These are phyloP conservation scores for Indicator maculatus DNA, from an alignment of 2,113 vertebrate genomes.

Conservation along the genomic window DNA sequence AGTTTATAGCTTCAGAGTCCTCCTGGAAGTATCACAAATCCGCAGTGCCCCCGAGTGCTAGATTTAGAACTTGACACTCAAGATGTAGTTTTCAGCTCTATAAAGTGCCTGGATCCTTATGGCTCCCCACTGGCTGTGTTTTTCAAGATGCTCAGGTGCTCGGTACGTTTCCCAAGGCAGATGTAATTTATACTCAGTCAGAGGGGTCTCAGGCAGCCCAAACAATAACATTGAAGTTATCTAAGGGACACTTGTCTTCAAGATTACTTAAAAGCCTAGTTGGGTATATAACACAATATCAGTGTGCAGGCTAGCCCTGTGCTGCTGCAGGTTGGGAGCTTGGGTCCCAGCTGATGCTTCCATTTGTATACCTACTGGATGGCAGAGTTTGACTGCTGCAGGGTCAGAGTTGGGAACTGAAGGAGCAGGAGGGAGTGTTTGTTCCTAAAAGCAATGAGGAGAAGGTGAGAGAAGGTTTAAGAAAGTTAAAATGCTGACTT, in stretches of 20 bases:
- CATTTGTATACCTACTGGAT: background rate
- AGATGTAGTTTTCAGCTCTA: background rate
- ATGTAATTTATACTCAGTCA: background rate
- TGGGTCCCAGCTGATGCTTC: rapidly evolving
- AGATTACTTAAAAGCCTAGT: background rate
- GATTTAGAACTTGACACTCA: background rate
- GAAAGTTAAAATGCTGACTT: background rate
- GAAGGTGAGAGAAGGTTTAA: background rate
- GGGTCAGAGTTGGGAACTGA: background rate
- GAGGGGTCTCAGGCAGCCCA: background rate
- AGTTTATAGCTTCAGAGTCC: background rate
- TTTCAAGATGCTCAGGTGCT: background rate
- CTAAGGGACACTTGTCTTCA: background rate
- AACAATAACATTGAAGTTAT: background rate
- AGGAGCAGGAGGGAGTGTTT: background rate
- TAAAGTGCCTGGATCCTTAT: background rate
- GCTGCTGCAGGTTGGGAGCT: background rate
- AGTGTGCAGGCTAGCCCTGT: background rate
- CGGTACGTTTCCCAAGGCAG: background rate
- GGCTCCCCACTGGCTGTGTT: background rate
- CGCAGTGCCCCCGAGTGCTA: rapidly evolving
- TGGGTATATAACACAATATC: rapidly evolving
- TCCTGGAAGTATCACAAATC: background rate
- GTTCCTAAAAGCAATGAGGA: background rate
- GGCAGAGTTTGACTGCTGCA: background rate